Percentiles rank a stretch among this genome's conserved stretches.
Evolutionary conservation across 2,888 invertebrate genomes (phyloP).

Genomic region (Lasiommata megera): DNA sequence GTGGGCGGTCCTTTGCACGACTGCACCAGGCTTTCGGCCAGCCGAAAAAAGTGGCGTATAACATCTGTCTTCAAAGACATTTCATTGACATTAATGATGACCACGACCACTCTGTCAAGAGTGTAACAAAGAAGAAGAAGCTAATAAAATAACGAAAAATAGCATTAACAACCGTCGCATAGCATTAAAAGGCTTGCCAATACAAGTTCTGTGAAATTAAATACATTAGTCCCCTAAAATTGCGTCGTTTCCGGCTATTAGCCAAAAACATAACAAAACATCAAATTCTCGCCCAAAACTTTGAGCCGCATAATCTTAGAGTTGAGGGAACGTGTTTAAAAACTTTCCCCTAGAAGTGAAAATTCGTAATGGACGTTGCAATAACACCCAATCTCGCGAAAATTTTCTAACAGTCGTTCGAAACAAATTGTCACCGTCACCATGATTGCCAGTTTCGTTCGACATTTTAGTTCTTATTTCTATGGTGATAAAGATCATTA

Average conservation of each 20-base stretch:
- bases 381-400: constrained; percentile 47
- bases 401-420: constrained; percentile 47
- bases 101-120: too few relatives aligned
- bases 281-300: constrained; percentile 14
- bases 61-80: too few relatives aligned
- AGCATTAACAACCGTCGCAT: not conserved
- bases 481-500: constrained; percentile 13
- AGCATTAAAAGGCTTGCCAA: not conserved
- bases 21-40: too few relatives aligned
- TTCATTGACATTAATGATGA: too few relatives aligned
- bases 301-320: constrained; percentile 18
- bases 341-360: constrained; percentile 38
- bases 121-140: too few relatives aligned
- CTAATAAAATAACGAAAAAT: not conserved
- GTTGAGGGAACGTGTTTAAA: constrained; percentile 26
- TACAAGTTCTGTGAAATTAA: not conserved
- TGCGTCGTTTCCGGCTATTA: constrained; percentile 11
- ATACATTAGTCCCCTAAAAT: not conserved
- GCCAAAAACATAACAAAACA: constrained; percentile 19
- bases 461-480: constrained; percentile 10
- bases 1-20: too few relatives aligned
- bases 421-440: constrained; percentile 55
- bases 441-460: constrained; percentile 27
- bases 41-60: too few relatives aligned
- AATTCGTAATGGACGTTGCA: constrained; percentile 41